A percentile compares a stretch with the other conserved stretches of the same genome.
These are phyloP conservation scores for Acanthaster planci DNA, from an alignment of 35 echinoderm and acorn worm species.

Conservation along the genomic window DNA sequence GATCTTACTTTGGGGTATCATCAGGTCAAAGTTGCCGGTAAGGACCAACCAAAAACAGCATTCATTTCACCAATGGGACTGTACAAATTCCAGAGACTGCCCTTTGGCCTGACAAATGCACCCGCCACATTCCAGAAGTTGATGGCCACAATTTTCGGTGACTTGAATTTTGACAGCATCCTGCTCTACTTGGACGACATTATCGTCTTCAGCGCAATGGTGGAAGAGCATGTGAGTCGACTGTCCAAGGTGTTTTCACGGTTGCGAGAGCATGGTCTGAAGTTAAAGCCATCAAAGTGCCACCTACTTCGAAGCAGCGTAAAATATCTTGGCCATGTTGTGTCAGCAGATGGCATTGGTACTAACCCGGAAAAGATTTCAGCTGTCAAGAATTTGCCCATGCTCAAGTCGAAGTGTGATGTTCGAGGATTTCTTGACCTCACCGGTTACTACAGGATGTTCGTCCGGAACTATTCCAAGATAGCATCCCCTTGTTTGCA, in stretches of 20 bases:
- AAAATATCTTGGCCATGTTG: too few species aligned
- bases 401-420: slow-evolving; percentile 54
- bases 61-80: slow-evolving; percentile 66
- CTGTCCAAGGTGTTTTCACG: slow-evolving; percentile 37
- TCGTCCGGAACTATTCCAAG: slow-evolving; percentile 47
- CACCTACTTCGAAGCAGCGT: too few species aligned
- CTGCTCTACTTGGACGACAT: slow-evolving; percentile 70
- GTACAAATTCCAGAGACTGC: slow-evolving; percentile 74
- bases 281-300: too few species aligned
- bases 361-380: slow-evolving; percentile 60
- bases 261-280: slow-evolving; percentile 49
- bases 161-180: slow-evolving; percentile 38
- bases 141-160: slow-evolving; percentile 66
- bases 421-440: slow-evolving; percentile 65
- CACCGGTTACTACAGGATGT: slow-evolving; percentile 67
- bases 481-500: too few species aligned
- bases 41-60: slow-evolving; percentile 60
- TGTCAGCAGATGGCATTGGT: slow-evolving; percentile 47
- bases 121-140: slow-evolving; percentile 68
- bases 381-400: slow-evolving; percentile 54
- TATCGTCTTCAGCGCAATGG: slow-evolving; percentile 43
- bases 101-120: slow-evolving; percentile 60
- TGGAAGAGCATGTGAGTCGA: slow-evolving; percentile 59
- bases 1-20: slow-evolving; percentile 66
- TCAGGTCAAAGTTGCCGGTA: slow-evolving; percentile 62